phyloP scores from a whole-genome alignment of 2,797 vertebrate species.

The Anguilla marmorata region DNA sequence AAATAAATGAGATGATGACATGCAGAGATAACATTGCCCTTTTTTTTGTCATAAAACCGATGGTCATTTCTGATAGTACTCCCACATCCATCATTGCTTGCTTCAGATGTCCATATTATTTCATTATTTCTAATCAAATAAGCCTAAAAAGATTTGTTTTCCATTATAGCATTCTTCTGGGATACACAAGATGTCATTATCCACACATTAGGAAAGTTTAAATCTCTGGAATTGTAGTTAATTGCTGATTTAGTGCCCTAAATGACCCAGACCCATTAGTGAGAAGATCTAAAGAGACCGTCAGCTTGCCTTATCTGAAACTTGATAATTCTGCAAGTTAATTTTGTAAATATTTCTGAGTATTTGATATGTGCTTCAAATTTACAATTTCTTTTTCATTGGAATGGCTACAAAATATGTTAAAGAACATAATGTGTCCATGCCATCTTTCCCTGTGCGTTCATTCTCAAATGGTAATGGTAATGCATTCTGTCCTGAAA shows the following conservation, averaged over 20 bases:
- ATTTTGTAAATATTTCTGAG: background rate
- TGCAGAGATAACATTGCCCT: background rate
- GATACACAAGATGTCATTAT: slow-evolving; percentile 59
- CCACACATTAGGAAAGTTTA: slow-evolving; percentile 67
- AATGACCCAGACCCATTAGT: slow-evolving; percentile 75
- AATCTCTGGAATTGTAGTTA: slow-evolving; percentile 62
- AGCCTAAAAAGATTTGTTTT: slow-evolving; percentile 69
- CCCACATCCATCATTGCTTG: slow-evolving; percentile 8
- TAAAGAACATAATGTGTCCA: background rate
- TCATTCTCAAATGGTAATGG: background rate
- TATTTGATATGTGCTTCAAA: slow-evolving; percentile 4
- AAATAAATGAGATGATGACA: background rate
- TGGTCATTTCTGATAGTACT: background rate
- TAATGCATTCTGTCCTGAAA: background rate
- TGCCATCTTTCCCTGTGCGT: slow-evolving; percentile 33
- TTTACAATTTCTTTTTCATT: slow-evolving; percentile 24
- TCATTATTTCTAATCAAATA: slow-evolving; percentile 26
- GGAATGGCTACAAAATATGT: slow-evolving; percentile 21
- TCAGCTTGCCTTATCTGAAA: background rate
- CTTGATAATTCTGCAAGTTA: background rate
- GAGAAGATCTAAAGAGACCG: slow-evolving; percentile 11
- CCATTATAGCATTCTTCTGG: slow-evolving; percentile 64
- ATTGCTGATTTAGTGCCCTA: slow-evolving; percentile 67
- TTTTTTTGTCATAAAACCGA: background rate
- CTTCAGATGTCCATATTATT: slow-evolving; percentile 58